These are phyloP conservation scores for Esox lucius DNA, from an alignment of 2,797 vertebrate species.

Conservation along the genomic window DNA sequence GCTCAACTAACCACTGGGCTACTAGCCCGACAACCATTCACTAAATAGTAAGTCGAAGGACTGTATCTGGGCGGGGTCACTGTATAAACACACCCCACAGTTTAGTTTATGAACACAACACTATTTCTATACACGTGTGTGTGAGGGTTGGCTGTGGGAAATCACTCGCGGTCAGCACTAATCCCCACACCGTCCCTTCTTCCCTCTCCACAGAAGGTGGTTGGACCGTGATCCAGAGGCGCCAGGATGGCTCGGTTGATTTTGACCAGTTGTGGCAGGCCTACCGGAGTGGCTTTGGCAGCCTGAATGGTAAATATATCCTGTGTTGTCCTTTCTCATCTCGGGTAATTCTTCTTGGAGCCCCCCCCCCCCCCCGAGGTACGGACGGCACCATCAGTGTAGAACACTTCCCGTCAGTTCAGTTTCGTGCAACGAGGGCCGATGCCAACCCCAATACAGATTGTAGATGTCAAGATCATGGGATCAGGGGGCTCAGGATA, in stretches of 20 bases:
- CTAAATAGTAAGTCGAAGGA: not conserved
- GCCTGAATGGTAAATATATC: conserved; percentile 78
- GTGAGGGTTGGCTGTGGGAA: not conserved
- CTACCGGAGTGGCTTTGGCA: conserved; percentile 90
- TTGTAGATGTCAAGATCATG: conserved; percentile 18
- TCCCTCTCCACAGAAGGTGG: conserved; percentile 78
- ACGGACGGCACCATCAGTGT: not conserved
- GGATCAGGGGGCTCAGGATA: conserved; percentile 26
- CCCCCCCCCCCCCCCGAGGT: not conserved
- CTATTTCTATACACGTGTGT: not conserved
- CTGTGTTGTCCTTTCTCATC: conserved; percentile 32
- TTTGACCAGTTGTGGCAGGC: conserved; percentile 92
- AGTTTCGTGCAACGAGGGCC: conserved; percentile 21
- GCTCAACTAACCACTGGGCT: not conserved
- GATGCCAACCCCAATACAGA: conserved; percentile 8
- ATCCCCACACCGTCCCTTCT: conserved; percentile 18
- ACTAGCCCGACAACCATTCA: conserved; percentile 3
- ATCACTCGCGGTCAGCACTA: conserved; percentile 11
- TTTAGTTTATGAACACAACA: not conserved
- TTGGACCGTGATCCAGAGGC: conserved; percentile 93
- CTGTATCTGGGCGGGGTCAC: not conserved
- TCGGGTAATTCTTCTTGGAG: conserved; percentile 9
- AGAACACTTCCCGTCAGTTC: not conserved
- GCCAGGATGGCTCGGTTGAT: conserved; percentile 88
- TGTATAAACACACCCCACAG: not conserved